A percentile compares a stretch with the other conserved stretches of the same genome.
Evolutionary conservation across 2,113 vertebrate genomes (phyloP).

Genomic region (Oryctolagus cuniculus): DNA sequence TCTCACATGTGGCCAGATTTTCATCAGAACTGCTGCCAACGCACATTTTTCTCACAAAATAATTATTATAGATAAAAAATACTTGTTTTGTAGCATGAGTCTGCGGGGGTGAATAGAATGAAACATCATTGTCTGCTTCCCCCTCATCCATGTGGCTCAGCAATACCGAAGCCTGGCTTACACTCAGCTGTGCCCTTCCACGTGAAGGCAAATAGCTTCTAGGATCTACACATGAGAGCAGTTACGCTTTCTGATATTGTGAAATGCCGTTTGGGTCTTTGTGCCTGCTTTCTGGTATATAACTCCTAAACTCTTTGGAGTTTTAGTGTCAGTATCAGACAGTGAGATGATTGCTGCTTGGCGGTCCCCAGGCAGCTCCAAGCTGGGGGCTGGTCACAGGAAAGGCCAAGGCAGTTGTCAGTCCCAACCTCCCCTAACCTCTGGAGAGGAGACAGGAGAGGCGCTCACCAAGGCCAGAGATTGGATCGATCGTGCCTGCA

Average conservation of each 20-base stretch:
- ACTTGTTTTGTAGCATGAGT: neutral
- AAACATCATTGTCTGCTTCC: neutral
- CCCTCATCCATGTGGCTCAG: neutral
- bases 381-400: neutral
- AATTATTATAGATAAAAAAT: slow-evolving; percentile 42
- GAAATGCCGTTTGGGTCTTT: neutral
- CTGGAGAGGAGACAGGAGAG: neutral
- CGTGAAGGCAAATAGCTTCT: neutral
- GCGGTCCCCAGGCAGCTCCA: neutral
- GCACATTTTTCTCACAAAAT: slow-evolving; percentile 27
- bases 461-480: neutral
- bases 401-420: neutral
- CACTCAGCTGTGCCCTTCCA: neutral
- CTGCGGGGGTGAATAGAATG: neutral
- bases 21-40: neutral
- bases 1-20: neutral
- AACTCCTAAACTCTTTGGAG: neutral
- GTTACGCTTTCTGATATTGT: neutral
- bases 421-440: neutral
- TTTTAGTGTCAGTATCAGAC: neutral
- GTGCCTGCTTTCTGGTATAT: neutral
- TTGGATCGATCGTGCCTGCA: neutral
- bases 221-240: neutral
- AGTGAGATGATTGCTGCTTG: neutral
- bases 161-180: neutral